A percentile compares a stretch with the other conserved stretches of the same genome.
phyloP scores from a whole-genome alignment of 2,797 vertebrate genomes.

The Momotus momota region DNA sequence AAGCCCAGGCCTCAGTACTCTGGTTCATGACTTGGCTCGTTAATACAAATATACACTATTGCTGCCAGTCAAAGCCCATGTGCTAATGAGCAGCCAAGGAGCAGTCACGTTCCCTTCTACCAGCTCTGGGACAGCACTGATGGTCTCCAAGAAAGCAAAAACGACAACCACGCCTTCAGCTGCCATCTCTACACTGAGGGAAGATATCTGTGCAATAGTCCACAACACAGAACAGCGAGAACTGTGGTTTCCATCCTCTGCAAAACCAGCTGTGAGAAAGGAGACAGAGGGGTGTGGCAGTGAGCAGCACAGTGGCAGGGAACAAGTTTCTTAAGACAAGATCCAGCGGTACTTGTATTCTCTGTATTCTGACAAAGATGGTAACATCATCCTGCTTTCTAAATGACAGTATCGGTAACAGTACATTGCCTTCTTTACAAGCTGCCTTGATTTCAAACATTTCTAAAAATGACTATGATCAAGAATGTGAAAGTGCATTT shows the following conservation, averaged over 20 bases:
- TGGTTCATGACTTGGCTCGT: neutral
- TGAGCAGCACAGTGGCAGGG: neutral
- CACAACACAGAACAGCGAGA: neutral
- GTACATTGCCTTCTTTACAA: neutral
- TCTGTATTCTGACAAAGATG: neutral
- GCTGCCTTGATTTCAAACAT: neutral
- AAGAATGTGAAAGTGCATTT: neutral
- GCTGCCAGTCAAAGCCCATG: neutral
- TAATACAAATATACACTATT: rapidly evolving
- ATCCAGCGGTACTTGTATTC: neutral
- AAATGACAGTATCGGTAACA: neutral
- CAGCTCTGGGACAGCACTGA: neutral
- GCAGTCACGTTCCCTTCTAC: neutral
- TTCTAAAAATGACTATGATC: neutral
- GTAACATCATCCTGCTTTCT: neutral
- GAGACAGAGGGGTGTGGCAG: neutral
- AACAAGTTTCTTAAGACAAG: neutral
- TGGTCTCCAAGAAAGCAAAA: neutral
- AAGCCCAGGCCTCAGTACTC: neutral
- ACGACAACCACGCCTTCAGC: neutral
- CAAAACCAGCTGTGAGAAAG: neutral
- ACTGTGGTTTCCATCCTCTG: neutral
- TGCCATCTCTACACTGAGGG: neutral
- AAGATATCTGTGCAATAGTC: neutral
- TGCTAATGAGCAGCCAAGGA: neutral